Evolutionary conservation across 2,888 invertebrate genomes (phyloP).

Genomic region (Drosophila limbata): DNA sequence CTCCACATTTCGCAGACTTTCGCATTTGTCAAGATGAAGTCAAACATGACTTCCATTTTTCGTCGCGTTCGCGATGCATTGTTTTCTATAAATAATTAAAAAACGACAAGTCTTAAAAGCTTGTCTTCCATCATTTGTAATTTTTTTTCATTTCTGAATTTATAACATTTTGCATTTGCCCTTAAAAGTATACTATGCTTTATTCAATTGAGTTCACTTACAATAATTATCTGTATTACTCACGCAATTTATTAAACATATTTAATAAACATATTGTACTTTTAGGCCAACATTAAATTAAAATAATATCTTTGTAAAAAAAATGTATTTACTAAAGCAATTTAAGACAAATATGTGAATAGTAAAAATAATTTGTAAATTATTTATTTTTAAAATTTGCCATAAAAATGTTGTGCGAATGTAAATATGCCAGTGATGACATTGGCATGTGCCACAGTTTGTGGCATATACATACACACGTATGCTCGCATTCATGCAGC

Average conservation of each 20-base stretch:
- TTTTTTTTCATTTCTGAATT: too few species aligned
- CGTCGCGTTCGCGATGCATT: too few species aligned
- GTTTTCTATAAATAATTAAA: too few species aligned
- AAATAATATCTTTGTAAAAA: neutral
- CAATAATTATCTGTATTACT: too few species aligned
- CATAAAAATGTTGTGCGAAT: neutral
- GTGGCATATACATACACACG: conserved; percentile 7
- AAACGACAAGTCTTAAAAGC: too few species aligned
- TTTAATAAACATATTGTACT: neutral
- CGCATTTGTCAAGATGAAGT: too few species aligned
- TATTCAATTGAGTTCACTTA: too few species aligned
- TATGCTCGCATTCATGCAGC: neutral
- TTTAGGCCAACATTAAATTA: neutral
- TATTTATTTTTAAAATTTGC: neutral
- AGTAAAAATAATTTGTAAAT: neutral
- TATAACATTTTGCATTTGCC: too few species aligned
- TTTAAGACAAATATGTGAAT: neutral
- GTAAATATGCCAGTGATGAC: conserved; percentile 13
- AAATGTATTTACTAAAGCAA: neutral
- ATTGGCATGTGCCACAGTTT: conserved; percentile 5
- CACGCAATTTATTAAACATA: neutral
- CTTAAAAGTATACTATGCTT: too few species aligned
- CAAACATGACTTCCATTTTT: too few species aligned
- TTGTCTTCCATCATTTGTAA: too few species aligned
- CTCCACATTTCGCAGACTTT: too few species aligned